phyloP scores from a whole-genome alignment of 2,797 vertebrate species.

The Pipistrellus kuhlii region DNA sequence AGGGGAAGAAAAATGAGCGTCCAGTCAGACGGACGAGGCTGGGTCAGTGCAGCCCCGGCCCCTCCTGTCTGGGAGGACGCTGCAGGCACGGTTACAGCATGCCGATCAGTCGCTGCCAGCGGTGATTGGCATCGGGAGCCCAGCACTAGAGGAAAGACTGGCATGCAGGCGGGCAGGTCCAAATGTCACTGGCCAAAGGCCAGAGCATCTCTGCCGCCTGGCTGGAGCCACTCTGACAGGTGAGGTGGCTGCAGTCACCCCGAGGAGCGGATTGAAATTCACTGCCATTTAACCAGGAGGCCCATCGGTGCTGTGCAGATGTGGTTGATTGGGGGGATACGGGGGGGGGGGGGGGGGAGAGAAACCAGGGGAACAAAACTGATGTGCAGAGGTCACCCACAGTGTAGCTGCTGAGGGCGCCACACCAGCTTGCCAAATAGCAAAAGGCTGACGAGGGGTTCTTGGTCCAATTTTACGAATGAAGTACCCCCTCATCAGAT shows the following conservation, averaged over 20 bases:
- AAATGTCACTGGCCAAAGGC: slow-evolving; percentile 74
- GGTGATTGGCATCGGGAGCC: slow-evolving; percentile 44
- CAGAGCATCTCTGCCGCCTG: slow-evolving; percentile 10
- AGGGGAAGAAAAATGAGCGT: slow-evolving; percentile 68
- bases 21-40: slow-evolving; percentile 64
- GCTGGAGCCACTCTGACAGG: slow-evolving; percentile 42
- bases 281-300: neutral
- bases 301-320: neutral
- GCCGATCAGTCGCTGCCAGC: neutral
- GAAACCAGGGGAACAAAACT: neutral
- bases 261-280: neutral
- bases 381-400: neutral
- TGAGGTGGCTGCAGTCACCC: neutral
- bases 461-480: neutral
- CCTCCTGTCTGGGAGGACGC: slow-evolving; percentile 52
- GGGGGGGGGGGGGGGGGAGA: neutral
- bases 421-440: neutral
- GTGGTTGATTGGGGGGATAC: neutral
- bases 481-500: neutral
- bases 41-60: slow-evolving; percentile 62
- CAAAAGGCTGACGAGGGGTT: neutral
- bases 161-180: slow-evolving; percentile 54
- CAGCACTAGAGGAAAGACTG: slow-evolving; percentile 38
- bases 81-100: neutral
- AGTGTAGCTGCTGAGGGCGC: neutral